These are phyloP conservation scores for Pandemis corylana DNA, from an alignment of 2,888 invertebrate species.

Conservation along the genomic window DNA sequence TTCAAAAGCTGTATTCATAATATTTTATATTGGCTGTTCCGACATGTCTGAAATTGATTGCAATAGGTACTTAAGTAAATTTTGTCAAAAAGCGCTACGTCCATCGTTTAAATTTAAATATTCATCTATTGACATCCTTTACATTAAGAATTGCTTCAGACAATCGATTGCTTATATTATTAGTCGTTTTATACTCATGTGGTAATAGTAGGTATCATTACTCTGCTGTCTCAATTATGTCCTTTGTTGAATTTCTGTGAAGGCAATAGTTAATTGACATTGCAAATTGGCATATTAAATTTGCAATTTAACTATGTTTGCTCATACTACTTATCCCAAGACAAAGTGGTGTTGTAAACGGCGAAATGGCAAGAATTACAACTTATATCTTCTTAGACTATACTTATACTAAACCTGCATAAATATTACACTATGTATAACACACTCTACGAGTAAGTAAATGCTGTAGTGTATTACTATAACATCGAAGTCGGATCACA, in stretches of 20 bases:
- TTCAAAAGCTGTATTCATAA: not conserved
- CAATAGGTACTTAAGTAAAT: too few species aligned
- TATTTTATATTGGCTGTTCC: not conserved
- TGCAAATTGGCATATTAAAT: not conserved
- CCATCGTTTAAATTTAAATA: not conserved
- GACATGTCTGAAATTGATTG: too few species aligned
- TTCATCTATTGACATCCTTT: not conserved
- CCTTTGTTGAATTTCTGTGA: constrained; percentile 14
- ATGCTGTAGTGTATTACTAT: too few species aligned
- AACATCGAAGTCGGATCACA: too few species aligned
- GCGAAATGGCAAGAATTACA: not conserved
- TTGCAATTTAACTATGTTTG: constrained; percentile 9
- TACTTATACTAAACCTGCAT: too few species aligned
- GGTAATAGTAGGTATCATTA: constrained; percentile 2
- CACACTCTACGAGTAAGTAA: too few species aligned
- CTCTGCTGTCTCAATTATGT: constrained; percentile 2
- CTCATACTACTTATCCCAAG: not conserved
- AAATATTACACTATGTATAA: too few species aligned
- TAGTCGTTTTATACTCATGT: not conserved
- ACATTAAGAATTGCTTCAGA: not conserved
- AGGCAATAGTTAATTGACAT: constrained; percentile 14
- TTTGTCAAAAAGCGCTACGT: too few species aligned
- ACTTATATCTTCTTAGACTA: too few species aligned
- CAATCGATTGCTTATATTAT: constrained; percentile 4
- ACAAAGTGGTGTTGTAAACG: not conserved